Evolutionary conservation across 2,797 vertebrate species (phyloP), one percentile per base, ranked within the genome.

Genomic region (Linurgus olivaceus): DNA sequence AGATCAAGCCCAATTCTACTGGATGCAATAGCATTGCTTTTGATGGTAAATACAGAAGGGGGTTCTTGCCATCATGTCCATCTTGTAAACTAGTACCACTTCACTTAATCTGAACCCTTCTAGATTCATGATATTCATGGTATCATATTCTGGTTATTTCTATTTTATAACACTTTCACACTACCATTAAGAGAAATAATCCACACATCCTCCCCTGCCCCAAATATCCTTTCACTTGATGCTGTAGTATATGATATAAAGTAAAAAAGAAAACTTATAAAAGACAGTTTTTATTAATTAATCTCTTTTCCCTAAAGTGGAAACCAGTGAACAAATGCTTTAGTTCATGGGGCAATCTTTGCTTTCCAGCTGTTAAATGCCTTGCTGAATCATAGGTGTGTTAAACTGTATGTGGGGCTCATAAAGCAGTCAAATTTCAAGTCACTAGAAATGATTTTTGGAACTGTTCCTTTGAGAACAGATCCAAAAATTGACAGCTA

Each of bases 371-470:
- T 82, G 37, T 54, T 75, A 50, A 91, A 74, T 2, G 15, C 24
- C 72, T 66, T 80, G 31, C 51, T 83, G 72, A 86, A 91, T 90
- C 51, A 78, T 40, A 65, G n/a, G 10, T 74, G 21, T 68, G 21
- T 25, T 67, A 76, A 51, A 72, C 31, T 76, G 50, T 33, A 61
- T 1, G 1, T 0, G 0, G 13, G 57, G 42, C 61, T 88, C 51
- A 59, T 52, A 73, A 75, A 55, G 42, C 23, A 87, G 74, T 68
- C 45, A 78, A 67, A 86, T 75, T 61, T 88, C 26, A 66, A 65
- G 70, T 55, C 67, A 71, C 10, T 58, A 47, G 81, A 78, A 77
- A 45, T 74, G 24, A 48, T 35, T 68, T 95, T 80, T 76, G 47
- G 40, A 76, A 72, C 48, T 47, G 35, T 86, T 70, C 57, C 47